Percentiles rank a stretch among this genome's conserved stretches.
These are phyloP conservation scores for Agonopterix heracliana DNA, from an alignment of 2,888 invertebrate genomes.

Conservation along the genomic window DNA sequence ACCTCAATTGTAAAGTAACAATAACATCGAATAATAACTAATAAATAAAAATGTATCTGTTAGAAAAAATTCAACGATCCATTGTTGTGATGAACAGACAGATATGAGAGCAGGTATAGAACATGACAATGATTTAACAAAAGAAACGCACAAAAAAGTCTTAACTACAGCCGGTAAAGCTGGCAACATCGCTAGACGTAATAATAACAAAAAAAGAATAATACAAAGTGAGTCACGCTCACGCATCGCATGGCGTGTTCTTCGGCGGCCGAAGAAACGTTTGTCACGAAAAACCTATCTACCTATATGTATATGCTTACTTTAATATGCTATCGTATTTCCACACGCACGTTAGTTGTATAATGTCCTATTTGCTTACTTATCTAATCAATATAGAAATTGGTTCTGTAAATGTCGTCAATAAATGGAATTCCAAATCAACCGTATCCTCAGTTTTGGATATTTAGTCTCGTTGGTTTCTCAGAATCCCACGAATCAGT, in stretches of 20 bases:
- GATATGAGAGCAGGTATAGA: conserved; percentile 19
- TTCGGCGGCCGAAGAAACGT: conserved; percentile 47
- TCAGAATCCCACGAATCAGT: no score
- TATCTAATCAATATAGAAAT: no score
- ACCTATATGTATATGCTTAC: conserved; percentile 1
- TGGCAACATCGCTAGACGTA: conserved; percentile 41
- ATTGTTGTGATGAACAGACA: conserved; percentile 5
- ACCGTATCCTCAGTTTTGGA: no score
- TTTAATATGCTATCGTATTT: conserved; percentile 27
- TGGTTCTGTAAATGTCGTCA: no score
- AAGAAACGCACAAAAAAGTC: conserved; percentile 23
- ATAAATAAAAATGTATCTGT: neutral
- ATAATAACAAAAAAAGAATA: conserved; percentile 44
- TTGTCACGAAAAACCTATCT: conserved; percentile 44
- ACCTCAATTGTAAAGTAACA: no score
- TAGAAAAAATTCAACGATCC: conserved; percentile 1
- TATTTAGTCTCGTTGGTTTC: neutral
- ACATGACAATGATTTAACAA: conserved; percentile 19
- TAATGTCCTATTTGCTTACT: no score
- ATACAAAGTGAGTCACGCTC: conserved; percentile 42
- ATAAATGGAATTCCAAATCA: no score
- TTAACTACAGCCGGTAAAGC: conserved; percentile 22
- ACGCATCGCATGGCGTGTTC: conserved; percentile 36
- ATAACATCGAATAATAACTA: neutral
- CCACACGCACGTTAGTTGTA: conserved; percentile 18